Percentiles rank a stretch among this genome's conserved stretches.
phyloP scores from a whole-genome alignment of 2,888 invertebrate species.

The Folsomia candida region DNA sequence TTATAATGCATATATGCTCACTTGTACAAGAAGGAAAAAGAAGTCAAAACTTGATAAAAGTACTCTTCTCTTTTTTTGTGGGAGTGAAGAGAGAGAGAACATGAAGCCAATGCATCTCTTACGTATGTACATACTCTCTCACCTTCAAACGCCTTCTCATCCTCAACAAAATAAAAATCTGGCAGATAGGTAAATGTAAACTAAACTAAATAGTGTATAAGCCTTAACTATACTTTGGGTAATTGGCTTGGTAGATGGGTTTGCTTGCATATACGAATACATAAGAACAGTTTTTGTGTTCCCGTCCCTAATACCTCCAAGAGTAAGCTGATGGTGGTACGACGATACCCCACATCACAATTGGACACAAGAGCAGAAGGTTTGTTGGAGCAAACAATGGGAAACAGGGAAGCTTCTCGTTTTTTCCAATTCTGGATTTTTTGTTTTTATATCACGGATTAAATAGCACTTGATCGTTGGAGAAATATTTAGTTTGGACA shows the following conservation, averaged over 20 bases:
- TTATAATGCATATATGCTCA: not conserved
- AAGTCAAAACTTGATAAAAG: not conserved
- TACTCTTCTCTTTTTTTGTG: not conserved
- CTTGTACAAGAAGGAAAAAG: not conserved
- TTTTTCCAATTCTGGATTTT: not conserved
- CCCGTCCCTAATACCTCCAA: not conserved
- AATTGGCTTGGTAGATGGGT: not conserved
- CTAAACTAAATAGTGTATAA: not conserved
- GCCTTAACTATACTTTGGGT: not conserved
- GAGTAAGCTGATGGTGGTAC: not conserved
- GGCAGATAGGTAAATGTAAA: not conserved
- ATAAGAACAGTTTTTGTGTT: not conserved
- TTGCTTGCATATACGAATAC: no score
- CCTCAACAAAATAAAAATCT: not conserved
- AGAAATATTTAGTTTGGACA: not conserved
- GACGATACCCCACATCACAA: not conserved
- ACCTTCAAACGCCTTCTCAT: not conserved
- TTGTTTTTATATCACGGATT: conserved; percentile 13
- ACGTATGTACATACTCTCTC: conserved; percentile 1
- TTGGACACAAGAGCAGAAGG: not conserved
- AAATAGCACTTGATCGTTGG: conserved; percentile 14
- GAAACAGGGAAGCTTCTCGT: not conserved
- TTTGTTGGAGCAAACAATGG: not conserved
- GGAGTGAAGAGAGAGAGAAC: not conserved
- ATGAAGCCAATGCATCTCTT: not conserved